Conservation (phyloP, 2,113 vertebrate genomes). For the Caloenas nicobarica region DNA sequence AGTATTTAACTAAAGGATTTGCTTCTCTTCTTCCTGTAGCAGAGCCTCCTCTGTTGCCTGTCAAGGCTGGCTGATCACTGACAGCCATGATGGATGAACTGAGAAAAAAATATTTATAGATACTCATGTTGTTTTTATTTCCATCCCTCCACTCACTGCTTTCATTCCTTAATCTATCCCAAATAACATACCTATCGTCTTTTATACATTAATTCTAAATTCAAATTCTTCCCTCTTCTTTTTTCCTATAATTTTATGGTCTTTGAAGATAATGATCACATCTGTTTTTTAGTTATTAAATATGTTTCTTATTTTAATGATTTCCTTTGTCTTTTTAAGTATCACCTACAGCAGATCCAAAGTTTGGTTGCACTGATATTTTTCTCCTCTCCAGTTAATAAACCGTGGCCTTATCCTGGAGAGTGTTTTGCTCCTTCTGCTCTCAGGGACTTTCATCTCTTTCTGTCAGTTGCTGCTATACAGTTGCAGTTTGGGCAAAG, state of each 20-base stretch:
- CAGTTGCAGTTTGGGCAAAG: neutral
- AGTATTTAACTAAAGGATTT: neutral
- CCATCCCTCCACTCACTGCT: neutral
- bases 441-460: neutral
- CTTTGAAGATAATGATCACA: slow-evolving; percentile 60
- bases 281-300: slow-evolving; percentile 55
- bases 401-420: neutral
- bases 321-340: slow-evolving; percentile 29
- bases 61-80: slow-evolving; percentile 22
- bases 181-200: neutral
- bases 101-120: slow-evolving; percentile 47
- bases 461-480: neutral
- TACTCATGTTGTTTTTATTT: slow-evolving; percentile 61
- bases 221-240: slow-evolving; percentile 13
- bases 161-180: slow-evolving; percentile 17
- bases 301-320: slow-evolving; percentile 66
- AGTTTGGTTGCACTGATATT: neutral
- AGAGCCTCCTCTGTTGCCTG: neutral
- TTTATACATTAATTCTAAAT: slow-evolving; percentile 46
- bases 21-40: neutral
- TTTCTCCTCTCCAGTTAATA: neutral
- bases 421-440: neutral
- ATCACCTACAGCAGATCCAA: slow-evolving; percentile 37
- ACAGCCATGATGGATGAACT: neutral
- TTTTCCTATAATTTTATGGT: slow-evolving; percentile 8